Evolutionary conservation across 2,888 invertebrate genomes (phyloP).

Genomic region (Ophonus ardosiacus): DNA sequence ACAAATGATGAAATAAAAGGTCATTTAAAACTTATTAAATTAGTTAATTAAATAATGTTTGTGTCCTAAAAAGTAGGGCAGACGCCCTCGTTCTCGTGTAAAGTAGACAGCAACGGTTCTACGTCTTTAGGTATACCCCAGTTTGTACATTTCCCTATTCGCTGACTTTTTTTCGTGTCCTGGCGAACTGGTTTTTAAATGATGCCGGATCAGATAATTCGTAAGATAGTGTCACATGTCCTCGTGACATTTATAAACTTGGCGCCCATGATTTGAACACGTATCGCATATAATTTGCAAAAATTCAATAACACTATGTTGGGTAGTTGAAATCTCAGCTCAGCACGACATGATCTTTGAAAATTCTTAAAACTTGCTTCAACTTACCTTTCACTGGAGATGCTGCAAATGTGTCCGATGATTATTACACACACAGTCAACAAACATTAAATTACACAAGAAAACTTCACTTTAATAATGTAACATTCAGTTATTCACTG

Average conservation of each 20-base stretch:
- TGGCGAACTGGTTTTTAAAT: slow-evolving; percentile 54
- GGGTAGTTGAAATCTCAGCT: slow-evolving; percentile 23
- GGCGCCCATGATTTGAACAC: slow-evolving; percentile 37
- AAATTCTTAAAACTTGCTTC: slow-evolving; percentile 35
- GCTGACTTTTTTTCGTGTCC: slow-evolving; percentile 48
- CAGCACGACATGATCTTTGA: slow-evolving; percentile 55
- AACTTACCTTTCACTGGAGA: slow-evolving; percentile 60
- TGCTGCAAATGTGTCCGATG: slow-evolving; percentile 32
- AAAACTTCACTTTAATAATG: slow-evolving; percentile 48
- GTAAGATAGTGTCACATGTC: slow-evolving; percentile 50
- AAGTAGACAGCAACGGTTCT: slow-evolving; percentile 49
- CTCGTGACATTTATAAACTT: slow-evolving; percentile 48
- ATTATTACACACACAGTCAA: slow-evolving; percentile 40
- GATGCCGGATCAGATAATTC: slow-evolving; percentile 51
- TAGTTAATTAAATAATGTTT: not conserved
- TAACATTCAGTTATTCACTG: slow-evolving; percentile 43
- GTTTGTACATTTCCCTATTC: slow-evolving; percentile 52
- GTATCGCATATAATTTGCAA: slow-evolving; percentile 48
- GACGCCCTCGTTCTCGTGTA: slow-evolving; percentile 53
- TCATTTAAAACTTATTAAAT: not conserved
- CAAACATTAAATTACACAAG: slow-evolving; percentile 35
- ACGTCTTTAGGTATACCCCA: slow-evolving; percentile 53
- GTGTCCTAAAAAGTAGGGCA: slow-evolving; percentile 37
- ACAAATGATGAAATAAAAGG: not conserved
- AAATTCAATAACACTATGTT: slow-evolving; percentile 38